Percentiles rank a stretch among this genome's conserved stretches.
phyloP scores from a whole-genome alignment of 2,888 invertebrate species.

The Helleia helle region DNA sequence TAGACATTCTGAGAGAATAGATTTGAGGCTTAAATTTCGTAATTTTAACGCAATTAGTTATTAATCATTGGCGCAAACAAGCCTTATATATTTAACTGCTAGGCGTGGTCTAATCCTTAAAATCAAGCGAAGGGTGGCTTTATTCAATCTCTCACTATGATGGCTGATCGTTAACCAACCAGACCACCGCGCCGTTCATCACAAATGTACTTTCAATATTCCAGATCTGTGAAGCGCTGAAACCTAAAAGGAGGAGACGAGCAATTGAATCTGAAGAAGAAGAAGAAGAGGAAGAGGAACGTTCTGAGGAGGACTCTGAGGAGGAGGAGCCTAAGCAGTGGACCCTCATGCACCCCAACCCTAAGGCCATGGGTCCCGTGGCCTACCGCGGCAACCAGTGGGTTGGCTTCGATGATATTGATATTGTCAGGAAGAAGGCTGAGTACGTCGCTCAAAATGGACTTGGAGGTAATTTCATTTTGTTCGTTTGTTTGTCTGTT shows the following conservation, averaged over 20 bases:
- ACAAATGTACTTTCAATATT: too few relatives aligned
- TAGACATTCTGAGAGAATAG: too few relatives aligned
- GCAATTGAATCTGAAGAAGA: conserved; percentile 33
- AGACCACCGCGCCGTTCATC: too few relatives aligned
- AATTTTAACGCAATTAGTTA: too few relatives aligned
- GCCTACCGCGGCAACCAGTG: conserved; percentile 89
- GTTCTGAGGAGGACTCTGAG: conserved; percentile 66
- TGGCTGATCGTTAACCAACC: too few relatives aligned
- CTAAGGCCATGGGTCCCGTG: conserved; percentile 90
- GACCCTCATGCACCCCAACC: conserved; percentile 87
- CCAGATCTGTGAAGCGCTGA: conserved; percentile 89
- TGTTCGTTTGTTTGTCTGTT: background rate
- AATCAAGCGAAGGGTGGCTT: too few relatives aligned
- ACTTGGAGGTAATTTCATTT: conserved; percentile 78
- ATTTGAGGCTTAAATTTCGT: too few relatives aligned
- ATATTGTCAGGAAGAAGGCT: conserved; percentile 86
- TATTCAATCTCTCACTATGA: too few relatives aligned
- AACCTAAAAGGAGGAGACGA: conserved; percentile 43
- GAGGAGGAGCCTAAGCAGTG: conserved; percentile 76
- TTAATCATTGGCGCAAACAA: too few relatives aligned
- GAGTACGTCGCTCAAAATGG: conserved; percentile 88
- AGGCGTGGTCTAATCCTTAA: too few relatives aligned
- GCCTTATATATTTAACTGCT: too few relatives aligned
- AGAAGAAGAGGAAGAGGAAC: conserved; percentile 44
- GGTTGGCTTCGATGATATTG: conserved; percentile 94